A percentile compares a stretch with the other conserved stretches of the same genome.
phyloP scores from a whole-genome alignment of 2,113 vertebrate genomes.

The Ailuropoda melanoleuca region DNA sequence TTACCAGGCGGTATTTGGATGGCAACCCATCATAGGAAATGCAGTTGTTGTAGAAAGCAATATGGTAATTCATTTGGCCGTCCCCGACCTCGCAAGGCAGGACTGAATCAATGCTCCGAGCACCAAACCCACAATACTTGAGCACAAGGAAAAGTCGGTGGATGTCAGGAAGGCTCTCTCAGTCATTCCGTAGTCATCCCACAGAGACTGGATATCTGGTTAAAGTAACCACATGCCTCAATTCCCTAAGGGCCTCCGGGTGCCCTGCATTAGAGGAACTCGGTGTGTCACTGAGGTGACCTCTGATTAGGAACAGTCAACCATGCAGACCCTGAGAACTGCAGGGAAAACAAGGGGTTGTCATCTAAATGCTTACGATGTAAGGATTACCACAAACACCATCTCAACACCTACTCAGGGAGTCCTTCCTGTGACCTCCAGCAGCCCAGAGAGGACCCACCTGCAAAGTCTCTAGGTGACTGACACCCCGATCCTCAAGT shows the following conservation, averaged over 20 bases:
- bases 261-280: background rate
- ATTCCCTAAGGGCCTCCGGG: background rate
- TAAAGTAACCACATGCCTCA: background rate
- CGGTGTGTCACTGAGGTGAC: background rate
- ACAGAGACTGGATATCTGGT: constrained; percentile 24
- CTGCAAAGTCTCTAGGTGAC: background rate
- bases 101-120: background rate
- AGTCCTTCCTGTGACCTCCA: background rate
- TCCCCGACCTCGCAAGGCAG: background rate
- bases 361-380: background rate
- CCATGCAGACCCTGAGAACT: constrained; percentile 41
- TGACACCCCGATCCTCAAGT: background rate
- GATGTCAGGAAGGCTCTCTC: background rate
- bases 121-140: background rate
- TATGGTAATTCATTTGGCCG: background rate
- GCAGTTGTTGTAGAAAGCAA: background rate
- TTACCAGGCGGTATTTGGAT: background rate
- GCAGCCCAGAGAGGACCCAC: background rate
- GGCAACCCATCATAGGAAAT: background rate
- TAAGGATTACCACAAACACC: background rate
- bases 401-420: background rate
- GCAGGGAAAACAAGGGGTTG: background rate
- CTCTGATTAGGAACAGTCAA: constrained; percentile 5
- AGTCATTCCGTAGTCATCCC: background rate
- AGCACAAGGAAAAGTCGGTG: background rate